Evolutionary conservation across 2,888 invertebrate genomes (phyloP).

Genomic region (Maniola hyperantus): DNA sequence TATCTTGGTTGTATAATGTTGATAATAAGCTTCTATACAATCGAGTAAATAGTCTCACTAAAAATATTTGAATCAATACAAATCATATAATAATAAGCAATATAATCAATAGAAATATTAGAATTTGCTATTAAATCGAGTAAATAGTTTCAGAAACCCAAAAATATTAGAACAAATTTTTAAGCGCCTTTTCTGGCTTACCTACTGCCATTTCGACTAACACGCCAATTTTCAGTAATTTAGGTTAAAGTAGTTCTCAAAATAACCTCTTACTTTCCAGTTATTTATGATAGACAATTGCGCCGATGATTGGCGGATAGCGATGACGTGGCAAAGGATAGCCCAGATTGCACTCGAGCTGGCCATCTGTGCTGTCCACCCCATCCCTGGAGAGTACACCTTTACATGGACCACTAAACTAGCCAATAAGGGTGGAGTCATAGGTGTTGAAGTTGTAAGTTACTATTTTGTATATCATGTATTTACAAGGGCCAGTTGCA

Average conservation of each 20-base stretch:
- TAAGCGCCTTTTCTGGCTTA: no score
- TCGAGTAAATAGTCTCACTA: no score
- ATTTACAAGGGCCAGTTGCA: neutral
- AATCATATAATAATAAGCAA: no score
- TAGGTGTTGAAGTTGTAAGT: conserved; percentile 84
- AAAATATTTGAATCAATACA: no score
- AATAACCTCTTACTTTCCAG: conserved; percentile 80
- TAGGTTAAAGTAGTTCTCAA: neutral
- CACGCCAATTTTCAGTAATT: no score
- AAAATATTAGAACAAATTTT: no score
- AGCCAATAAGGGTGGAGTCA: conserved; percentile 91
- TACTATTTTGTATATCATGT: neutral
- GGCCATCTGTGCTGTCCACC: conserved; percentile 98
- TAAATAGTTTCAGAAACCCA: no score
- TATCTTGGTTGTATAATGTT: no score
- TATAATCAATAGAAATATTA: no score
- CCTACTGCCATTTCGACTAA: no score
- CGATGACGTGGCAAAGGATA: conserved; percentile 99
- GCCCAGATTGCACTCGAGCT: conserved; percentile 96
- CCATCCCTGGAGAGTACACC: conserved; percentile 97
- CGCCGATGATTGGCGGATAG: conserved; percentile 99
- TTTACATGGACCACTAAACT: conserved; percentile 98
- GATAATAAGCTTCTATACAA: no score
- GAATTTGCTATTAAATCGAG: no score
- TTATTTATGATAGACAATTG: conserved; percentile 99